Conservation (phyloP, 1,140 invertebrate genomes). For the Dryas iulia region DNA sequence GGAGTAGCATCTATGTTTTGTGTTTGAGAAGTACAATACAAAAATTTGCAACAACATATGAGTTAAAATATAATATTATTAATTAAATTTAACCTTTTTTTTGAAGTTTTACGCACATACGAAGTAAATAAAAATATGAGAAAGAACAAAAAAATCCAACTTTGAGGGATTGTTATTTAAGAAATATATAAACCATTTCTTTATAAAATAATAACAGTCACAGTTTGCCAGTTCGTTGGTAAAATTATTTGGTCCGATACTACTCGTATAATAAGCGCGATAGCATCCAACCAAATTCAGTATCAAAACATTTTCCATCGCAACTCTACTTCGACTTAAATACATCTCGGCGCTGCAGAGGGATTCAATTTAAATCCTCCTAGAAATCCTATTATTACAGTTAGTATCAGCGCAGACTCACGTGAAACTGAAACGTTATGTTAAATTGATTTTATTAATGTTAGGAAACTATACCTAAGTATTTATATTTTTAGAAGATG, state of each 20-base stretch:
- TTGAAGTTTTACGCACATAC: too few relatives aligned
- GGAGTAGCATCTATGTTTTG: too few relatives aligned
- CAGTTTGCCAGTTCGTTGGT: neutral
- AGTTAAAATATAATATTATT: too few relatives aligned
- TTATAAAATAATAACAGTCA: too few relatives aligned
- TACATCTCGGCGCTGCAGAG: slow-evolving; percentile 49
- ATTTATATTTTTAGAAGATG: too few relatives aligned
- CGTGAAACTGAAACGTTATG: neutral
- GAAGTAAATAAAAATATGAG: too few relatives aligned
- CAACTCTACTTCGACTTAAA: slow-evolving; percentile 41
- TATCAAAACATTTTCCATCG: slow-evolving; percentile 47
- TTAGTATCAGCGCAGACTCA: slow-evolving; percentile 8
- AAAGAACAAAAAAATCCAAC: too few relatives aligned
- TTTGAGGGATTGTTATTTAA: too few relatives aligned
- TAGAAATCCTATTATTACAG: slow-evolving; percentile 54
- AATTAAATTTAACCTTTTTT: too few relatives aligned
- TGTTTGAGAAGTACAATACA: too few relatives aligned
- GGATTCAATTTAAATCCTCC: slow-evolving; percentile 61
- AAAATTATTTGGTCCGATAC: neutral
- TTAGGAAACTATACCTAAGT: neutral
- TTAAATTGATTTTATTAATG: neutral
- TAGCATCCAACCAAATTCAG: slow-evolving; percentile 27
- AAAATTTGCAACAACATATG: too few relatives aligned
- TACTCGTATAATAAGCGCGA: slow-evolving; percentile 42
- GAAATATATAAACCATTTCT: too few relatives aligned